A percentile compares a stretch with the other conserved stretches of the same genome.
phyloP scores from a whole-genome alignment of 2,888 invertebrate species.

The Dicranocentrus wangi region DNA sequence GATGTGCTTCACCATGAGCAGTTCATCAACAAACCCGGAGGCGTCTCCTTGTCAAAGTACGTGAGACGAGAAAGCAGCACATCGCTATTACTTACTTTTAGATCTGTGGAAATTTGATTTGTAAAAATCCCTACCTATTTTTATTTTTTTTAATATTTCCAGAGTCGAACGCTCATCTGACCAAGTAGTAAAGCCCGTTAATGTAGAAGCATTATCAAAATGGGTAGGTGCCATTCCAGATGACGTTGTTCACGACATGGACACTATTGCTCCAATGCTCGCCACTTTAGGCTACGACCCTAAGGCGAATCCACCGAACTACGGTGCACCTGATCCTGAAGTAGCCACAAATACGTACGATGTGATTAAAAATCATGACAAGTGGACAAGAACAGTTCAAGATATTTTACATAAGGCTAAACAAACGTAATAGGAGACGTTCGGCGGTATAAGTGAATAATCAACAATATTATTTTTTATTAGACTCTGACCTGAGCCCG shows the following conservation, averaged over 20 bases:
- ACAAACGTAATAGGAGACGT: conserved; percentile 46
- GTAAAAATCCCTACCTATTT: background rate
- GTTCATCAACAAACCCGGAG: conserved; percentile 95
- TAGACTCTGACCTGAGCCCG: conserved; percentile 39
- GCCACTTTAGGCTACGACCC: conserved; percentile 94
- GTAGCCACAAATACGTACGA: conserved; percentile 72
- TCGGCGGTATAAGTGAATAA: conserved; percentile 28
- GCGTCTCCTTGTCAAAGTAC: conserved; percentile 95
- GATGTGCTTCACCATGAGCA: conserved; percentile 97
- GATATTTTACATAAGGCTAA: conserved; percentile 70
- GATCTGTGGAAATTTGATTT: background rate
- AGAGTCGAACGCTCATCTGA: conserved; percentile 98
- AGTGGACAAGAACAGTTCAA: conserved; percentile 71
- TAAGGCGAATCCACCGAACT: conserved; percentile 94
- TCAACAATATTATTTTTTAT: conserved; percentile 48
- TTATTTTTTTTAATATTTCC: conserved; percentile 69
- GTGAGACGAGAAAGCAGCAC: conserved; percentile 74
- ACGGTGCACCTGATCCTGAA: conserved; percentile 84
- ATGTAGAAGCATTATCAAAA: conserved; percentile 93
- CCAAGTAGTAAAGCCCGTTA: conserved; percentile 98
- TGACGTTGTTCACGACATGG: conserved; percentile 94
- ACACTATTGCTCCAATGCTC: conserved; percentile 95
- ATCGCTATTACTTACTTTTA: background rate
- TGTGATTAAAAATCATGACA: conserved; percentile 70
- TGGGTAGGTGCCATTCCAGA: conserved; percentile 92